Evolutionary conservation across 2,888 invertebrate genomes (phyloP), one percentile per base, ranked within the genome.

Genomic region (Cremastobaeus sp.): DNA sequence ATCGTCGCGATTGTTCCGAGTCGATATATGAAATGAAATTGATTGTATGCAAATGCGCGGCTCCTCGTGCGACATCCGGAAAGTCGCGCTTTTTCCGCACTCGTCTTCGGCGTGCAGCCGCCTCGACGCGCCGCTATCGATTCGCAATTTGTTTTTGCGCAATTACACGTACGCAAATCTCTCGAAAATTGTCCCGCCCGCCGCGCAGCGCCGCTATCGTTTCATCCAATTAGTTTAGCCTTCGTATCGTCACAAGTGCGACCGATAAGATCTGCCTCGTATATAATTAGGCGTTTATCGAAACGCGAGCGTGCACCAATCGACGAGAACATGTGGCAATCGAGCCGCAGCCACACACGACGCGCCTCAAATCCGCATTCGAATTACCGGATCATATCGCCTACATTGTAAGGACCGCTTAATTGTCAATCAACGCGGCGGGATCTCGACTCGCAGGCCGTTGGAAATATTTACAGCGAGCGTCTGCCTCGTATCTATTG

Each of bases 281-380:
- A 76, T 79, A 78, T 83, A 85, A 85, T 84, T 85, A 84, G 83
- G 78, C 80, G 79, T 80, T 83, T 83, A 84, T 84, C 83, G 80
- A 81, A 79, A 76, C 78, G 65, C 47, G 59, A 70, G 72, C 70
- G 60, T 60, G 66, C 64, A 64, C 76, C 65, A 69, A 65, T 54
- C 73, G 50, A 45, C 34, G 68, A 68, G 72, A 52, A 60, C 71
- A 75, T 74, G 77, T 75, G 75, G 75, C 73, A 76, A 76, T 73
- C 78, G 76, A 57, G 34, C 20, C n/a, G n/a, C 45, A 71, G 35
- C 74, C 77, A 66, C 77, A 74, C 76, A 73, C 74, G 71, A 57
- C 66, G 70, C 30, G 47, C 34, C 41, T 41, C 41, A 62, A 62
- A 59, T 70, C 57, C 66, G 30, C 66, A 72, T 65, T 43, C 64